A percentile compares a stretch with the other conserved stretches of the same genome.
These are phyloP conservation scores for Cheilosia impressa DNA, from an alignment of 2,888 invertebrate species.

Conservation along the genomic window DNA sequence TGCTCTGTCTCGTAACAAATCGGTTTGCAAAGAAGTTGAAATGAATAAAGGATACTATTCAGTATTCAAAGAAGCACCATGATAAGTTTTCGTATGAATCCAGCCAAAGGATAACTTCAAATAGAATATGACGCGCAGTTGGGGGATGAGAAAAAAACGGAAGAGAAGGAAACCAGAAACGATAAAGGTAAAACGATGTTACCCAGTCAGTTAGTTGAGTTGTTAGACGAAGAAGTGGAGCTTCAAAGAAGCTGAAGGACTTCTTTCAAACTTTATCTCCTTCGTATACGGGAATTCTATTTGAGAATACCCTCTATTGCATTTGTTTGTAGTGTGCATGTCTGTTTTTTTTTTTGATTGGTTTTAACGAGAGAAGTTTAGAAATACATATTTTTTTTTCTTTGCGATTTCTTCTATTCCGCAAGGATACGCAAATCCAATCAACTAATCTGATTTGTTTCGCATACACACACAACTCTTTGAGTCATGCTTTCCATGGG, in stretches of 20 bases:
- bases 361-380: constrained; percentile 27
- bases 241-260: constrained; percentile 10
- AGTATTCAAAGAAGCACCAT: constrained; percentile 29
- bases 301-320: constrained; percentile 20
- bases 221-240: background rate
- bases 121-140: background rate
- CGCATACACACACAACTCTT: constrained; percentile 12
- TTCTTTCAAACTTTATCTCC: constrained; percentile 2
- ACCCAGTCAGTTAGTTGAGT: constrained; percentile 13
- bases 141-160: background rate
- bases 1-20: constrained; percentile 5
- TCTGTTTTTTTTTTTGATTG: background rate
- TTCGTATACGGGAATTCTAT: constrained; percentile 8
- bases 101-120: constrained; percentile 26
- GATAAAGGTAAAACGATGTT: constrained; percentile 29
- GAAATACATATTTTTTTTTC: constrained; percentile 3
- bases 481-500: background rate
- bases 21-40: constrained; percentile 29
- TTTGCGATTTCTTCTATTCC: constrained; percentile 32
- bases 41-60: constrained; percentile 25
- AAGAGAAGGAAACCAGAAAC: constrained; percentile 1
- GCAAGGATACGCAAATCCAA: constrained; percentile 46
- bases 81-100: constrained; percentile 11
- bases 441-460: constrained; percentile 56
- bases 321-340: background rate